Percentiles rank a stretch among this genome's conserved stretches.
Evolutionary conservation across 2,113 vertebrate genomes (phyloP).

Genomic region (Crotalus helleri): DNA sequence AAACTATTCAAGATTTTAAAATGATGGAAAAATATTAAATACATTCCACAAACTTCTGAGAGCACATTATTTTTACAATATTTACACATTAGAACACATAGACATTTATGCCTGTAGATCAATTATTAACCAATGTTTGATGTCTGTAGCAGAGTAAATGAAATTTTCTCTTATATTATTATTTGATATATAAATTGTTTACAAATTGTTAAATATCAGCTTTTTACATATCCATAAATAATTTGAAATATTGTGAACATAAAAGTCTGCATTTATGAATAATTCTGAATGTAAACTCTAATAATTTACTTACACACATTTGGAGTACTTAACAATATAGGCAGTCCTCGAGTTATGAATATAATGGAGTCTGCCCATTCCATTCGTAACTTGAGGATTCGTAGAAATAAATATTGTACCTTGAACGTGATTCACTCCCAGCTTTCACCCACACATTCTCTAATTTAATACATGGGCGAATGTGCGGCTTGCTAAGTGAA

Average conservation of each 20-base stretch:
- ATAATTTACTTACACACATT: background rate
- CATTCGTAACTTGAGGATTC: too few relatives aligned
- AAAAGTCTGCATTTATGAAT: background rate
- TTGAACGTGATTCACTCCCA: too few relatives aligned
- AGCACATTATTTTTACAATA: background rate
- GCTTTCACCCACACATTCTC: too few relatives aligned
- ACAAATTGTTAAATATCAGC: background rate
- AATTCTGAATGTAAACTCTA: background rate
- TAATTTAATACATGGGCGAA: too few relatives aligned
- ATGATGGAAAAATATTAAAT: background rate
- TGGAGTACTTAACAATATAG: background rate
- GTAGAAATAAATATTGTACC: too few relatives aligned
- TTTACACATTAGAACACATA: background rate
- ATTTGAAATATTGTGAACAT: background rate
- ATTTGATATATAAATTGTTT: background rate
- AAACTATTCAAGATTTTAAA: constrained; percentile 1
- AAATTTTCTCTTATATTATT: background rate
- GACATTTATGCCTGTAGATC: background rate
- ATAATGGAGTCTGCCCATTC: too few relatives aligned
- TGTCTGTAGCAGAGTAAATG: background rate
- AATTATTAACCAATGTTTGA: background rate
- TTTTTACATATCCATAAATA: background rate
- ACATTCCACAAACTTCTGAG: background rate
- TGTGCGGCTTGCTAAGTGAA: too few relatives aligned
- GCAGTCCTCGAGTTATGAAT: too few relatives aligned